Percentiles rank a stretch among this genome's conserved stretches.
Conservation (phyloP, 2,888 invertebrate genomes). For the Ectobius pallidus region DNA sequence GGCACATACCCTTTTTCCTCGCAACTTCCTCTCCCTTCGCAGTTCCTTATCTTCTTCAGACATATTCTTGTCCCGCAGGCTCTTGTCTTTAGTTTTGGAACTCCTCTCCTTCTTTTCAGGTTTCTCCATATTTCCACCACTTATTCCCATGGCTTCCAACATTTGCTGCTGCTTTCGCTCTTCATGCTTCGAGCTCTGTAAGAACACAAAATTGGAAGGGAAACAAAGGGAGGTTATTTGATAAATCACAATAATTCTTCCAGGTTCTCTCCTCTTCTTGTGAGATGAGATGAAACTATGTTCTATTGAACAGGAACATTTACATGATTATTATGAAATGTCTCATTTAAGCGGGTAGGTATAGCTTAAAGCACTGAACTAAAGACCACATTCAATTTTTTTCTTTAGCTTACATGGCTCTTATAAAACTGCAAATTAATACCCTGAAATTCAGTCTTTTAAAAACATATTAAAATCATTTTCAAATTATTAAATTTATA, state of each 20-base stretch:
- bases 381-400: too few relatives aligned
- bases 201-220: conserved; percentile 47
- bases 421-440: too few relatives aligned
- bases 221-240: conserved; percentile 35
- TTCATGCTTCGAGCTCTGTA: conserved; percentile 59
- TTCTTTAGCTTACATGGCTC: too few relatives aligned
- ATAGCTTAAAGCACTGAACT: too few relatives aligned
- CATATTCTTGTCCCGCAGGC: conserved; percentile 46
- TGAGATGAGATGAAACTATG: not conserved
- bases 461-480: too few relatives aligned
- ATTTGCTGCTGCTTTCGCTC: conserved; percentile 49
- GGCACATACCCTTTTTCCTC: conserved; percentile 77
- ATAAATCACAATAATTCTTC: not conserved
- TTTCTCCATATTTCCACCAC: conserved; percentile 52
- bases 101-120: conserved; percentile 60
- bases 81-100: conserved; percentile 60
- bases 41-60: conserved; percentile 81
- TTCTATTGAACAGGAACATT: too few relatives aligned
- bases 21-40: conserved; percentile 80
- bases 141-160: conserved; percentile 35
- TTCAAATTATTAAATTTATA: too few relatives aligned
- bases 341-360: too few relatives aligned
- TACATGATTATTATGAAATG: too few relatives aligned
- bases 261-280: not conserved
- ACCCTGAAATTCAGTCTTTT: too few relatives aligned